Conservation (phyloP, 2,888 invertebrate genomes). For the Catocala fraxini region DNA sequence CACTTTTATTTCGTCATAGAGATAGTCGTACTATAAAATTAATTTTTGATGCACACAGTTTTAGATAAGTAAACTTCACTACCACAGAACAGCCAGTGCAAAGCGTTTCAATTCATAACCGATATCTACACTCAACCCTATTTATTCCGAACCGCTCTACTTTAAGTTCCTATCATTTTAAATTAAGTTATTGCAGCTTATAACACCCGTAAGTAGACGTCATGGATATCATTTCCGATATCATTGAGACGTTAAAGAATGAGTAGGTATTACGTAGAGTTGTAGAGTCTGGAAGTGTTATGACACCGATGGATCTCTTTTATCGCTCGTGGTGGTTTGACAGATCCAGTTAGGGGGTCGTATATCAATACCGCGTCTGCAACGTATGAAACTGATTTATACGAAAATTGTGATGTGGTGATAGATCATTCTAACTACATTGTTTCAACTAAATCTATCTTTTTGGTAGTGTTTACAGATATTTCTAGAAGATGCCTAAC, state of each 20-base stretch:
- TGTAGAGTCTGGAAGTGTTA: slow-evolving; percentile 51
- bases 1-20: too few species aligned
- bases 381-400: slow-evolving; percentile 30
- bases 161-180: slow-evolving; percentile 13
- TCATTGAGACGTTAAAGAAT: slow-evolving; percentile 56
- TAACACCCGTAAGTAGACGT: slow-evolving; percentile 13
- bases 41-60: too few species aligned
- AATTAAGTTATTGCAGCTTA: slow-evolving; percentile 24
- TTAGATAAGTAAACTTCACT: too few species aligned
- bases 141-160: background rate
- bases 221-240: slow-evolving; percentile 34
- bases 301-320: slow-evolving; percentile 62
- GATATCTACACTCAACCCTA: background rate
- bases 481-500: too few species aligned
- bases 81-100: too few species aligned
- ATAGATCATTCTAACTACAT: slow-evolving; percentile 13
- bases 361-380: slow-evolving; percentile 40
- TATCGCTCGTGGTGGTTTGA: slow-evolving; percentile 59
- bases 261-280: slow-evolving; percentile 52
- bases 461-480: too few species aligned
- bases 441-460: slow-evolving; percentile 10
- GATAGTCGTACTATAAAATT: too few species aligned
- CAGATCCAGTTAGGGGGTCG: slow-evolving; percentile 56
- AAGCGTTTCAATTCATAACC: too few species aligned
- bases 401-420: slow-evolving; percentile 25